Evolutionary conservation across 1,140 invertebrate genomes (phyloP).

Genomic region (Cecropterus lyciades): DNA sequence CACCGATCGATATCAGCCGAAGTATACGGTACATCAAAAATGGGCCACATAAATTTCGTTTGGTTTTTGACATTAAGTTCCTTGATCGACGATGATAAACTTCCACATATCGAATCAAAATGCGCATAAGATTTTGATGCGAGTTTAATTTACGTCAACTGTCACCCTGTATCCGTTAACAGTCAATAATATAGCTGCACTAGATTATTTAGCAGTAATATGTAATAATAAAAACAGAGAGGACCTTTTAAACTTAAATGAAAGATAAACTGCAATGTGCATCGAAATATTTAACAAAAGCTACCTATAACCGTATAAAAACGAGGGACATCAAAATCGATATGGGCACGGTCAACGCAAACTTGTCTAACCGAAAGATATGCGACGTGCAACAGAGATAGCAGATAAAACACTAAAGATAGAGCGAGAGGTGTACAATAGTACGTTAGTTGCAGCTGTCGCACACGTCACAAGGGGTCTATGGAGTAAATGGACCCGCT

Average conservation of each 20-base stretch:
- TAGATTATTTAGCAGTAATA: not conserved
- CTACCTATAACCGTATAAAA: conserved; percentile 20
- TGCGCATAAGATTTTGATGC: not conserved
- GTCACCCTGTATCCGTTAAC: not conserved
- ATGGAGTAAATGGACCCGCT: conserved; percentile 62
- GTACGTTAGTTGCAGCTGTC: conserved; percentile 77
- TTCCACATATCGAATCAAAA: not conserved
- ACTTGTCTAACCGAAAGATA: conserved; percentile 38
- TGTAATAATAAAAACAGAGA: not conserved
- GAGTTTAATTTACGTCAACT: not conserved
- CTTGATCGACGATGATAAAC: conserved; percentile 9
- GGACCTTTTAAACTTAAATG: too few relatives aligned
- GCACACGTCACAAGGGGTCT: conserved; percentile 66
- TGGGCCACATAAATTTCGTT: conserved; percentile 4
- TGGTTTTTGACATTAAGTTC: conserved; percentile 11
- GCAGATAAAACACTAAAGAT: conserved; percentile 29
- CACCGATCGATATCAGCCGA: conserved; percentile 12
- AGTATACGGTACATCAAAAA: conserved; percentile 13
- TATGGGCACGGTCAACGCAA: conserved; percentile 41
- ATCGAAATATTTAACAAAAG: conserved; percentile 15
- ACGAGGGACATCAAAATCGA: conserved; percentile 54
- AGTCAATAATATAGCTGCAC: not conserved
- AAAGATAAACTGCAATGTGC: conserved; percentile 11
- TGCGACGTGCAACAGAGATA: conserved; percentile 55
- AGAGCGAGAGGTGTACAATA: conserved; percentile 45